A percentile compares a stretch with the other conserved stretches of the same genome.
Evolutionary conservation across 1,140 invertebrate species (phyloP).

Genomic region (Colletes latitarsis): DNA sequence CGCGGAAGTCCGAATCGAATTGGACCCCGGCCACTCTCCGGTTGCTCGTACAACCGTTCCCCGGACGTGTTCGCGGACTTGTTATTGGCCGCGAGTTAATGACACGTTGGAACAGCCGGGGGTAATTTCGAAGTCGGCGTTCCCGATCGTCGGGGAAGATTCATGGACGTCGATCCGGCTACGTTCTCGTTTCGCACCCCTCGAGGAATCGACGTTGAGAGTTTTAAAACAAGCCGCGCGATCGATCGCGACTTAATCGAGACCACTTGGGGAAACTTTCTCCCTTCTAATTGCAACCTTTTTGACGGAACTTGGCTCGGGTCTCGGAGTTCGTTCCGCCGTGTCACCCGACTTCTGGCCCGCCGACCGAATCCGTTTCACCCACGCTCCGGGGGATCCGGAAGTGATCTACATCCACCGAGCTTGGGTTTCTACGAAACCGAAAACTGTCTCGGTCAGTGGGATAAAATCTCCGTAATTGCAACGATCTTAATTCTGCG

Average conservation of each 20-base stretch:
- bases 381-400: not conserved
- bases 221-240: not conserved
- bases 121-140: slow-evolving; percentile 4
- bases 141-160: not conserved
- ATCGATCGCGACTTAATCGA: not conserved
- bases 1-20: slow-evolving; percentile 45
- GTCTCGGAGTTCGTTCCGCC: not conserved
- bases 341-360: not conserved
- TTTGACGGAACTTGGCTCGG: not conserved
- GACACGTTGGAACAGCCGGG: not conserved
- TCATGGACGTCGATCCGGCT: not conserved
- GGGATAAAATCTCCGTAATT: no score
- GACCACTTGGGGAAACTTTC: not conserved
- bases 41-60: slow-evolving; percentile 44
- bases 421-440: not conserved
- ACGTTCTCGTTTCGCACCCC: not conserved
- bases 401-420: not conserved
- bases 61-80: not conserved
- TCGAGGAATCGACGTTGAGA: not conserved
- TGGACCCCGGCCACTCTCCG: slow-evolving; percentile 23
- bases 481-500: no score
- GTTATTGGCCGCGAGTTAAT: slow-evolving; percentile 28
- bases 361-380: not conserved
- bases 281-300: not conserved
- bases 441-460: no score